Conservation (phyloP, 1,140 invertebrate genomes). For the Lepidurus arcticus region DNA sequence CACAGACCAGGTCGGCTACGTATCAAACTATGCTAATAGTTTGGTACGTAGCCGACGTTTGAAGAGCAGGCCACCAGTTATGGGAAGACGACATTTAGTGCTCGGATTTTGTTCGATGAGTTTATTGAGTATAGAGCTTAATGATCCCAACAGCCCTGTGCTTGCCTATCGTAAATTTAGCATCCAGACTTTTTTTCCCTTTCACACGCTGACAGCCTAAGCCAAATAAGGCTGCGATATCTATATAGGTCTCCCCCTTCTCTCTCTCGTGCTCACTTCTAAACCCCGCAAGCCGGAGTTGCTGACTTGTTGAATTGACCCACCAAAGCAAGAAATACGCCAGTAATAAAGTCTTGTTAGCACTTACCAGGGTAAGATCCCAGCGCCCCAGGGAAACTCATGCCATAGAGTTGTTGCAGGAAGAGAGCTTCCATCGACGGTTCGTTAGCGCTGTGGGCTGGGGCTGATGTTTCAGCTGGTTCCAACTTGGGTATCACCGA, state of each 20-base stretch:
- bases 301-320: no score
- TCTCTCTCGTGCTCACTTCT: no score
- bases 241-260: no score
- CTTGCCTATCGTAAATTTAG: neutral
- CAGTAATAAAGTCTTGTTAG: neutral
- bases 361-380: neutral
- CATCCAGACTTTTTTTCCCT: neutral
- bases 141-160: neutral
- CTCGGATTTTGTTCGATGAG: neutral
- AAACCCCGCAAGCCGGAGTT: no score
- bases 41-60: no score
- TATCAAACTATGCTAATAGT: neutral
- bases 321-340: neutral
- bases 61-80: neutral
- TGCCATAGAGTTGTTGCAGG: constrained; percentile 48
- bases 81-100: neutral
- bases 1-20: neutral
- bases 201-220: no score
- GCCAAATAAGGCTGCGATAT: no score
- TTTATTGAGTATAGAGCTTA: constrained; percentile 16
- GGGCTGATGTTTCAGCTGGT: neutral
- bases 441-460: constrained; percentile 28
- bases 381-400: constrained; percentile 42
- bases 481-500: neutral
- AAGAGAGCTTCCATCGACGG: constrained; percentile 40